Evolutionary conservation across 1,140 invertebrate genomes (phyloP).

Genomic region (Macrobrachium rosenbergii): DNA sequence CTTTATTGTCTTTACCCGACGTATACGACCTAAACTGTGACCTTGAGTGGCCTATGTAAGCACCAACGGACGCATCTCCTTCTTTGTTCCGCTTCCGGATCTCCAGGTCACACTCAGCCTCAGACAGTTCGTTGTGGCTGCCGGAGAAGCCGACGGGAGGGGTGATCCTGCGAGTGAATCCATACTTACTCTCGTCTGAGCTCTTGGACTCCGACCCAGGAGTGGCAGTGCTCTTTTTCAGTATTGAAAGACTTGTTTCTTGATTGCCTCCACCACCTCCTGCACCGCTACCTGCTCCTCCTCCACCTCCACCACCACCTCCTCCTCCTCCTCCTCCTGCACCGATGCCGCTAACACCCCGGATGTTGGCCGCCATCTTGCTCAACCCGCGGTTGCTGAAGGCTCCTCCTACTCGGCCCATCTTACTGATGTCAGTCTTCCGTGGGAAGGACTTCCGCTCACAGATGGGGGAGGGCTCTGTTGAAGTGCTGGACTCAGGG

Average conservation of each 20-base stretch:
- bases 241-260: constrained; percentile 53
- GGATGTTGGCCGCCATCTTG: constrained; percentile 47
- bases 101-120: constrained; percentile 61
- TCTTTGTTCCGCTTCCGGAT: constrained; percentile 37
- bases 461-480: constrained; percentile 74
- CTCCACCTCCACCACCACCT: no score
- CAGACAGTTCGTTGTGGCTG: constrained; percentile 51
- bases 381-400: constrained; percentile 46
- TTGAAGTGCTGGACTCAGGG: constrained; percentile 74
- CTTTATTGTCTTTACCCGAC: no score
- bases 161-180: constrained; percentile 40
- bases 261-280: constrained; percentile 2
- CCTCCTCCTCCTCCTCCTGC: no score
- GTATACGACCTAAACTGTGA: constrained; percentile 43
- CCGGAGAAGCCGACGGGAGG: constrained; percentile 52
- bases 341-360: not conserved
- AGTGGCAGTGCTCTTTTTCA: constrained; percentile 29
- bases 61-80: no score
- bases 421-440: constrained; percentile 50
- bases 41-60: constrained; percentile 48
- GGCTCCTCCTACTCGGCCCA: constrained; percentile 31
- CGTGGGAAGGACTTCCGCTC: constrained; percentile 72
- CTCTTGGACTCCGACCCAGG: constrained; percentile 19
- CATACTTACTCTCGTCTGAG: constrained; percentile 52
- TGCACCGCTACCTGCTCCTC: no score